These are phyloP conservation scores for Tetramorium bicarinatum DNA, from an alignment of 2,888 invertebrate species.

Conservation along the genomic window DNA sequence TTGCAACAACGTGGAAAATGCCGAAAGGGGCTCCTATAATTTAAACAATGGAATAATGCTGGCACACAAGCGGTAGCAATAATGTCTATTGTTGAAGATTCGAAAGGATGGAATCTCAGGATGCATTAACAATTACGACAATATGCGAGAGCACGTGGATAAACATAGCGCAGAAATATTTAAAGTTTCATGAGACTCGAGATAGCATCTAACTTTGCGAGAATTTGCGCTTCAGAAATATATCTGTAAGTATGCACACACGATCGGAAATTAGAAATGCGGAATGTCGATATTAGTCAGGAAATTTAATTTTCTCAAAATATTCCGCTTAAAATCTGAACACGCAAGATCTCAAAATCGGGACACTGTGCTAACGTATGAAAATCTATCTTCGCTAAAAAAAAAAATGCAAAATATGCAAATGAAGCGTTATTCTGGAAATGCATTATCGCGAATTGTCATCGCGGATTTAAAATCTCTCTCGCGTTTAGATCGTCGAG, in stretches of 20 bases:
- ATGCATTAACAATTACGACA: not conserved
- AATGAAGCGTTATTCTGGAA: slow-evolving; percentile 31
- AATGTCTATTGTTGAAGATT: not conserved
- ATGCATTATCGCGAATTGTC: slow-evolving; percentile 36
- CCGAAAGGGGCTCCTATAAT: not conserved
- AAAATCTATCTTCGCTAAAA: slow-evolving; percentile 22
- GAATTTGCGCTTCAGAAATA: not conserved
- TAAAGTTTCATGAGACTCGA: not conserved
- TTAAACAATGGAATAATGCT: not conserved
- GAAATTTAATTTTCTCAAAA: slow-evolving; percentile 9
- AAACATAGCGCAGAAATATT: not conserved
- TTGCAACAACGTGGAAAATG: not conserved
- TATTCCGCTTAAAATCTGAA: not conserved
- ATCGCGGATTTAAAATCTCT: slow-evolving; percentile 12
- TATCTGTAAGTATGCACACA: not conserved
- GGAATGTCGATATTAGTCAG: not conserved
- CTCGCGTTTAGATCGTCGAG: slow-evolving; percentile 17
- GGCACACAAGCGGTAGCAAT: too few relatives aligned
- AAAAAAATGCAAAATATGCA: slow-evolving; percentile 25
- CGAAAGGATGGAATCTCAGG: not conserved
- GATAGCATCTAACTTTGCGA: not conserved
- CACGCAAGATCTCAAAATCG: not conserved
- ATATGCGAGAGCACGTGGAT: not conserved
- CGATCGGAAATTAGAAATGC: slow-evolving; percentile 13
- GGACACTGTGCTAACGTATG: not conserved